Evolutionary conservation across 2,888 invertebrate species (phyloP), one percentile per base, ranked within the genome.

Genomic region (Abrostola tripartita): DNA sequence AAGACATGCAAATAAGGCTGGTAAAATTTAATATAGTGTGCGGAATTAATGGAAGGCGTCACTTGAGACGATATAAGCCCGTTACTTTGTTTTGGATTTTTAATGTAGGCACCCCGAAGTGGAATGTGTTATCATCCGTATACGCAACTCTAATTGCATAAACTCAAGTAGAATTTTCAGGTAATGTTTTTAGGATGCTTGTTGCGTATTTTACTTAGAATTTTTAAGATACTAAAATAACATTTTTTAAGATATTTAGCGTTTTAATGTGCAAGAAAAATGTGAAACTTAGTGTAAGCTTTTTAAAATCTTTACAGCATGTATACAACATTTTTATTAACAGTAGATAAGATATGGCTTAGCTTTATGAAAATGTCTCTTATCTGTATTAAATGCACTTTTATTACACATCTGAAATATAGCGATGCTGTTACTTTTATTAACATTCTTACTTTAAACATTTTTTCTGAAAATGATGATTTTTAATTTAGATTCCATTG

Each of bases 11-110:
- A 85, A 85, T 83, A 78, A 67, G 69, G 61, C 52, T 40, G 64
- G 66, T 71, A 74, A 85, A 80, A 75, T 84, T 81, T 81, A 81
- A 81, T 83, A 82, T 71, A 61, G 54, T 77, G 74, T 76, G 69
- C 77, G 52, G 74, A 80, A 83, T 82, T 73, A 81, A 81, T 74
- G 65, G 50, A 24, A 42, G 63, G 51, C 64, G 65, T 68, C 64
- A 71, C 71, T 68, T 73, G 60, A 65, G 63, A 73, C 51, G 67
- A 65, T 66, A 62, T 65, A 65, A 61, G 52, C 53, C 52, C 54
- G 62, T 52, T 69, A 64, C 54, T 65, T 58, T 65, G 61, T 75
- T 75, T 75, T 72, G 61, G 70, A 73, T 70, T 76, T 76, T 76
- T 78, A 73, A 77, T 64, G 66, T 58, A 44, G 35, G 41, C 24